Percentiles rank a stretch among this genome's conserved stretches.
These are phyloP conservation scores for Drosophila nr. perissopoda DNA, from an alignment of 2,888 invertebrate genomes.

Conservation along the genomic window DNA sequence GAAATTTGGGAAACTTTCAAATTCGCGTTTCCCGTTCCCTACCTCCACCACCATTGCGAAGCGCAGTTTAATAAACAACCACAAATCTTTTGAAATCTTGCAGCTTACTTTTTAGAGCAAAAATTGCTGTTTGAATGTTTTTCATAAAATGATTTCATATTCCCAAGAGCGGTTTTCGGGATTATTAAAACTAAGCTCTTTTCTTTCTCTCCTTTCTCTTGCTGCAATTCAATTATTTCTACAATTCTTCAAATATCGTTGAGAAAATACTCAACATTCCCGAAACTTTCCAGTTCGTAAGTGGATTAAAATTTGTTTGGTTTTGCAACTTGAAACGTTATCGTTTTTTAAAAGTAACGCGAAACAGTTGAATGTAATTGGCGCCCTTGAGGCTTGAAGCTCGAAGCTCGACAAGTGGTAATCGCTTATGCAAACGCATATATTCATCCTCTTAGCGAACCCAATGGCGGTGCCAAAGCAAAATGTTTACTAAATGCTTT, in stretches of 20 bases:
- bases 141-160: not conserved
- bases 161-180: not conserved
- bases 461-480: constrained; percentile 6
- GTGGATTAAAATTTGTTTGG: not conserved
- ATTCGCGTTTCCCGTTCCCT: not conserved
- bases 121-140: not conserved
- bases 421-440: not conserved
- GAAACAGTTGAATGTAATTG: not conserved
- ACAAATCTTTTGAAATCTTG: not conserved
- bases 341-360: not conserved
- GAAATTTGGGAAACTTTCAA: constrained; percentile 26
- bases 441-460: not conserved
- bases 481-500: constrained; percentile 44
- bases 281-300: not conserved
- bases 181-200: not conserved
- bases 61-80: constrained; percentile 43
- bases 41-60: not conserved
- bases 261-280: not conserved
- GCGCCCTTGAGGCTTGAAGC: too few relatives aligned
- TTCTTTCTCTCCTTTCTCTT: not conserved
- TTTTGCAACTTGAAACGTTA: not conserved
- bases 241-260: not conserved
- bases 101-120: not conserved
- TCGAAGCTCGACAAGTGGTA: constrained; percentile 25
- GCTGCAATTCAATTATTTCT: not conserved